phyloP scores from a whole-genome alignment of 2,888 invertebrate genomes.

The Agonopterix alstromeriana region DNA sequence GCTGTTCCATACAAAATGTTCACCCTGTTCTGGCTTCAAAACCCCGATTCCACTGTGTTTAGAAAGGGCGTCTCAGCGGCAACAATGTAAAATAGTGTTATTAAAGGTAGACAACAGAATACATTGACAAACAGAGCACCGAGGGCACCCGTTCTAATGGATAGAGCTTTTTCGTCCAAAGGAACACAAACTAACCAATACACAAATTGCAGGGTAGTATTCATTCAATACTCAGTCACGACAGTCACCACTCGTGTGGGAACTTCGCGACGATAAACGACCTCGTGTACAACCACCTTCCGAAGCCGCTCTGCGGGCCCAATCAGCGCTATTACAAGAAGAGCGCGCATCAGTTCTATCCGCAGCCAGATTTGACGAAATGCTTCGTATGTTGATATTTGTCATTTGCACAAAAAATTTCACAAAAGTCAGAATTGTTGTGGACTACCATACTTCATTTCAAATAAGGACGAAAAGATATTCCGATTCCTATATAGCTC shows the following conservation, averaged over 20 bases:
- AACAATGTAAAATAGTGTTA: too few relatives aligned
- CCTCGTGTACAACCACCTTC: constrained; percentile 72
- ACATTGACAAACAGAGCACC: too few relatives aligned
- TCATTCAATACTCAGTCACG: constrained; percentile 47
- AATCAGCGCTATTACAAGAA: constrained; percentile 51
- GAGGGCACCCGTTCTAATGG: not conserved
- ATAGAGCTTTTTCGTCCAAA: not conserved
- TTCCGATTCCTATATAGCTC: too few relatives aligned
- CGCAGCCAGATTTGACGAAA: constrained; percentile 56
- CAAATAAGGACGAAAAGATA: too few relatives aligned
- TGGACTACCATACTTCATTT: too few relatives aligned
- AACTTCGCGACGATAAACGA: constrained; percentile 72
- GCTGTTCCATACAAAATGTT: too few relatives aligned
- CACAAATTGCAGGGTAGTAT: constrained; percentile 48
- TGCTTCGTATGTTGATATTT: constrained; percentile 46
- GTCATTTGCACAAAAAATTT: too few relatives aligned
- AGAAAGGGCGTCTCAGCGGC: too few relatives aligned
- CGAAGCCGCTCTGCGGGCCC: constrained; percentile 65
- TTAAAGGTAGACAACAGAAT: too few relatives aligned
- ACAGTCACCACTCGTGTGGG: constrained; percentile 57
- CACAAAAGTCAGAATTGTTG: too few relatives aligned
- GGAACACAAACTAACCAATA: not conserved
- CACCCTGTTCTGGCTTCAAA: too few relatives aligned
- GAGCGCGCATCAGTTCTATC: constrained; percentile 53
- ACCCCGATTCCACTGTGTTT: too few relatives aligned